Evolutionary conservation across 1,140 invertebrate species (phyloP).

Genomic region (Leptestheria dahalacensis): DNA sequence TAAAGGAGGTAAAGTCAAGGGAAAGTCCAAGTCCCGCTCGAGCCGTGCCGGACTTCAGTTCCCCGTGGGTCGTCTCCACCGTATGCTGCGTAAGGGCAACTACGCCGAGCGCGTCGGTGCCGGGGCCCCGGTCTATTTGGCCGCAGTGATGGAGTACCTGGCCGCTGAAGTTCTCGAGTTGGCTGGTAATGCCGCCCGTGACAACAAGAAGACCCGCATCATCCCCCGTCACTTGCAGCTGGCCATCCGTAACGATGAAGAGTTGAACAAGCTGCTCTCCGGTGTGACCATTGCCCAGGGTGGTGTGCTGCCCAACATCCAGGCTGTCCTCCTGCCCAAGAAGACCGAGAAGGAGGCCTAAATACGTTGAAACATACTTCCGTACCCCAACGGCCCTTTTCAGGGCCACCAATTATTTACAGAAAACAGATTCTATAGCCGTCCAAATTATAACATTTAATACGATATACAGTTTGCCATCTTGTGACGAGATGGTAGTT

Average conservation of each 20-base stretch:
- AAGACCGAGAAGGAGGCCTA: constrained; percentile 28
- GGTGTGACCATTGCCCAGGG: constrained; percentile 31
- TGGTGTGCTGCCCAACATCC: constrained; percentile 44
- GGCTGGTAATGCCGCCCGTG: constrained; percentile 57
- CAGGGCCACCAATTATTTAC: constrained; percentile 25
- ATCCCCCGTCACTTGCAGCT: constrained; percentile 36
- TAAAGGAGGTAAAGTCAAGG: constrained; percentile 45
- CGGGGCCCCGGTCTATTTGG: constrained; percentile 51
- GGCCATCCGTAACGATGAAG: constrained; percentile 35
- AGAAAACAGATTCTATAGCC: too few species aligned
- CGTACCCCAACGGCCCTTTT: constrained; percentile 26
- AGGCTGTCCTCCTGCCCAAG: constrained; percentile 38
- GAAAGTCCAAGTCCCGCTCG: constrained; percentile 43
- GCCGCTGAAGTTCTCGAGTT: constrained; percentile 59
- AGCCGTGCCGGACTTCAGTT: constrained; percentile 50
- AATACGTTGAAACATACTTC: constrained; percentile 10
- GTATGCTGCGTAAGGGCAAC: constrained; percentile 50
- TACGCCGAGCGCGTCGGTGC: constrained; percentile 52
- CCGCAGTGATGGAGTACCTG: constrained; percentile 40
- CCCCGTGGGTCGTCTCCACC: constrained; percentile 51
- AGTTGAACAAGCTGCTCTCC: constrained; percentile 37
- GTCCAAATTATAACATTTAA: too few species aligned
- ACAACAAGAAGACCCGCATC: constrained; percentile 39
- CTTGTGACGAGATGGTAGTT: too few species aligned
- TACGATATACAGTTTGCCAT: too few species aligned